A percentile compares a stretch with the other conserved stretches of the same genome.
Conservation (phyloP, 1,140 invertebrate genomes). For the Neuroterus valhalla region DNA sequence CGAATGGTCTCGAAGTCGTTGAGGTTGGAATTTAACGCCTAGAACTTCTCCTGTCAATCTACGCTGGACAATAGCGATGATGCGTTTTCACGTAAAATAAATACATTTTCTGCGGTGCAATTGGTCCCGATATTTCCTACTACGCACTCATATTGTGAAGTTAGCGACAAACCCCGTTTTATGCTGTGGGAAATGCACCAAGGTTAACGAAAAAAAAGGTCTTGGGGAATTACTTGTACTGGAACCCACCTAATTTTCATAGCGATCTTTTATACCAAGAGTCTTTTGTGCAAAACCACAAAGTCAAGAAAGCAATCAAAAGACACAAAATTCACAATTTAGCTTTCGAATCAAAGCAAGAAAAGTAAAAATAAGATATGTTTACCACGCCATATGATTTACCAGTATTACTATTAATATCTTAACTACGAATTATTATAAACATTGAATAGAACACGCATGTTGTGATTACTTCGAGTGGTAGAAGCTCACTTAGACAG, state of each 20-base stretch:
- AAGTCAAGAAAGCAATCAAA: not conserved
- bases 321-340: not conserved
- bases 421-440: slow-evolving; percentile 49
- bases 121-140: not conserved
- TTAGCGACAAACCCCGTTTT: no score
- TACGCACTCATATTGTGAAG: not conserved
- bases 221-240: not conserved
- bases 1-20: no score
- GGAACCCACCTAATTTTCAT: slow-evolving; percentile 18
- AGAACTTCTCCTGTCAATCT: no score
- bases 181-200: not conserved
- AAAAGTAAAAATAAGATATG: slow-evolving; percentile 40
- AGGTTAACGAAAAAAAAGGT: slow-evolving; percentile 7
- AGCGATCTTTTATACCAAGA: slow-evolving; percentile 25
- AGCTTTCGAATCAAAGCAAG: not conserved
- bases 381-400: slow-evolving; percentile 71
- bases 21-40: no score
- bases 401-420: slow-evolving; percentile 72
- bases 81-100: no score
- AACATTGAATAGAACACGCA: slow-evolving; percentile 48
- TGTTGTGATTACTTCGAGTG: slow-evolving; percentile 46
- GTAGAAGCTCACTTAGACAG: slow-evolving; percentile 43
- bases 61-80: no score
- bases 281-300: slow-evolving; percentile 5
- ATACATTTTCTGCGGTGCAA: not conserved